phyloP scores from a whole-genome alignment of 1,140 invertebrate genomes.

The Marisa cornuarietis region DNA sequence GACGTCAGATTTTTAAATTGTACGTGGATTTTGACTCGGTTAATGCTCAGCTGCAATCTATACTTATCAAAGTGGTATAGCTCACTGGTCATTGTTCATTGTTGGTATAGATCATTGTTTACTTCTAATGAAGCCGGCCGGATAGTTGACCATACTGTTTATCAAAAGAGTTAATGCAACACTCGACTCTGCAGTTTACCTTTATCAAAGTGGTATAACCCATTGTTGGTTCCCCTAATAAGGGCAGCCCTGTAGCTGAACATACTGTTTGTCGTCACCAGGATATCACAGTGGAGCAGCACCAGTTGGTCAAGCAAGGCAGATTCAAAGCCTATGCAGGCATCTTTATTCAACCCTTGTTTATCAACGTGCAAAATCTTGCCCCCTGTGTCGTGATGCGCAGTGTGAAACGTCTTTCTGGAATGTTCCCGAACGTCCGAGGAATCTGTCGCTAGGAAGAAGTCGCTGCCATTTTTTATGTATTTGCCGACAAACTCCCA shows the following conservation, averaged over 20 bases:
- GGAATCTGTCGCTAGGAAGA: constrained; percentile 11
- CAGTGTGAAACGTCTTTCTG: neutral
- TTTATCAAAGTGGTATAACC: neutral
- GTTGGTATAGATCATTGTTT: too few relatives aligned
- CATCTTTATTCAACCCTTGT: neutral
- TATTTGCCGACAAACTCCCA: constrained; percentile 8
- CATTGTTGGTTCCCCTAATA: neutral
- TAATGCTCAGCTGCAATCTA: too few relatives aligned
- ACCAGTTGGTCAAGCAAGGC: constrained; percentile 38
- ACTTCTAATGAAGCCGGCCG: too few relatives aligned
- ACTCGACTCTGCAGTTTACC: too few relatives aligned
- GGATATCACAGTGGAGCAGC: constrained; percentile 33
- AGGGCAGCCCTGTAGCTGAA: constrained; percentile 23
- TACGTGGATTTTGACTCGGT: too few relatives aligned
- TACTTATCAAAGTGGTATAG: too few relatives aligned
- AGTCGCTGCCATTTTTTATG: constrained; percentile 13
- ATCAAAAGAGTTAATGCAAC: too few relatives aligned
- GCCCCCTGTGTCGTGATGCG: constrained; percentile 20
- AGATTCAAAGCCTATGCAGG: constrained; percentile 29
- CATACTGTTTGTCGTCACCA: constrained; percentile 31
- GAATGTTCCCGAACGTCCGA: neutral
- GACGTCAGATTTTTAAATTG: too few relatives aligned
- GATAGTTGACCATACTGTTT: too few relatives aligned
- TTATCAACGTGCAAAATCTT: constrained; percentile 39
- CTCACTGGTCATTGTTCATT: too few relatives aligned